Evolutionary conservation across 2,888 invertebrate species (phyloP).

Genomic region (Eulithis testata): DNA sequence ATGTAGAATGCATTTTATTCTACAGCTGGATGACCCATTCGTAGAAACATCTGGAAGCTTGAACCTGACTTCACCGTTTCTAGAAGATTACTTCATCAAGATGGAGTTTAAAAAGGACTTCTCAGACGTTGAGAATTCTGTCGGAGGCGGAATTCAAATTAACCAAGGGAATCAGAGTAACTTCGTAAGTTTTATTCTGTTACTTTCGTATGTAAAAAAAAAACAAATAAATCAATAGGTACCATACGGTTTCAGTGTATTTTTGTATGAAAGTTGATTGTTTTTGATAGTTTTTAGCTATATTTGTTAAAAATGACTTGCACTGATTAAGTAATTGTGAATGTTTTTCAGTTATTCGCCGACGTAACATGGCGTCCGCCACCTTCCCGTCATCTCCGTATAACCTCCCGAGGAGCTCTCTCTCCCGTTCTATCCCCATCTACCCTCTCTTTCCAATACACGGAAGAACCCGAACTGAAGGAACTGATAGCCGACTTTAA

Average conservation of each 20-base stretch:
- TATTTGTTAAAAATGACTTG: too few species aligned
- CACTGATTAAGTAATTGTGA: too few species aligned
- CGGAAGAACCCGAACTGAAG: slow-evolving; percentile 54
- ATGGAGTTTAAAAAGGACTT: slow-evolving; percentile 88
- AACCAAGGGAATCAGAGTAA: slow-evolving; percentile 82
- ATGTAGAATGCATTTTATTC: not conserved
- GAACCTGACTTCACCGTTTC: slow-evolving; percentile 86
- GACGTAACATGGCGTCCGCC: slow-evolving; percentile 80
- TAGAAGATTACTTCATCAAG: slow-evolving; percentile 87
- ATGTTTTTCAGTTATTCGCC: slow-evolving; percentile 63
- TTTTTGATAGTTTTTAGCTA: too few species aligned
- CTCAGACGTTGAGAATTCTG: slow-evolving; percentile 85
- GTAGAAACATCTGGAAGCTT: slow-evolving; percentile 86
- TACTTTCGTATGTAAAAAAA: too few species aligned
- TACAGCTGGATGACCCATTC: slow-evolving; percentile 86
- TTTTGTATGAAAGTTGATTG: too few species aligned
- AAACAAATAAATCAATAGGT: too few species aligned
- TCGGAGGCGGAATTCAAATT: slow-evolving; percentile 86
- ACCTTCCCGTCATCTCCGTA: slow-evolving; percentile 69
- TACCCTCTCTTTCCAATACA: slow-evolving; percentile 59
- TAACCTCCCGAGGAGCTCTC: slow-evolving; percentile 71
- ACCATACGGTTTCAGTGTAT: too few species aligned
- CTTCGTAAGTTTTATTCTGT: slow-evolving; percentile 69
- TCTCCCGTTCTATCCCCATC: slow-evolving; percentile 66
- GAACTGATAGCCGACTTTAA: slow-evolving; percentile 63